Conservation (phyloP, 2,888 invertebrate species). For the Dynastes maya region DNA sequence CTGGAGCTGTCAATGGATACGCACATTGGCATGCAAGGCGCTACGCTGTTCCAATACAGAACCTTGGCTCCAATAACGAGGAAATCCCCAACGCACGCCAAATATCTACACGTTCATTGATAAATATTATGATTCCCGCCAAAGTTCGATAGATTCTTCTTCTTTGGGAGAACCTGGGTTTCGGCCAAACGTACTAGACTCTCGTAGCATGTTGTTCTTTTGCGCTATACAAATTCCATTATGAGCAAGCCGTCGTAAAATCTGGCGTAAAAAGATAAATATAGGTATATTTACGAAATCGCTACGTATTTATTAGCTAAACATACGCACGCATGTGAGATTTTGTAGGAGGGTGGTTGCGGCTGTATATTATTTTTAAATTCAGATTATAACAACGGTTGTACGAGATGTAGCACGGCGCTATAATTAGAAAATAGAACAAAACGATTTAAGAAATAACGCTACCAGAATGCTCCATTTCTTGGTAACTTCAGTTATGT, state of each 20-base stretch:
- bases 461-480: background rate
- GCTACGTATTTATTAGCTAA: background rate
- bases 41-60: constrained; percentile 59
- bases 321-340: background rate
- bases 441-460: background rate
- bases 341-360: constrained; percentile 9
- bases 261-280: background rate
- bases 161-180: constrained; percentile 55
- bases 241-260: constrained; percentile 2
- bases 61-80: constrained; percentile 64
- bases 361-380: constrained; percentile 18
- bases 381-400: background rate
- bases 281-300: background rate
- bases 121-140: constrained; percentile 62
- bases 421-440: constrained; percentile 21
- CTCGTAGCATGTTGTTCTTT: constrained; percentile 48
- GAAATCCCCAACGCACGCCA: constrained; percentile 64
- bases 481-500: too few relatives aligned
- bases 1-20: constrained; percentile 65
- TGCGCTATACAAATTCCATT: constrained; percentile 13
- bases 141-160: constrained; percentile 55
- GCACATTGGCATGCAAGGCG: constrained; percentile 62
- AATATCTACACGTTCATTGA: constrained; percentile 61
- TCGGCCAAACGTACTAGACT: constrained; percentile 55
- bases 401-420: background rate